phyloP scores from a whole-genome alignment of 2,888 invertebrate species.

The Ferdinandea cuprea region DNA sequence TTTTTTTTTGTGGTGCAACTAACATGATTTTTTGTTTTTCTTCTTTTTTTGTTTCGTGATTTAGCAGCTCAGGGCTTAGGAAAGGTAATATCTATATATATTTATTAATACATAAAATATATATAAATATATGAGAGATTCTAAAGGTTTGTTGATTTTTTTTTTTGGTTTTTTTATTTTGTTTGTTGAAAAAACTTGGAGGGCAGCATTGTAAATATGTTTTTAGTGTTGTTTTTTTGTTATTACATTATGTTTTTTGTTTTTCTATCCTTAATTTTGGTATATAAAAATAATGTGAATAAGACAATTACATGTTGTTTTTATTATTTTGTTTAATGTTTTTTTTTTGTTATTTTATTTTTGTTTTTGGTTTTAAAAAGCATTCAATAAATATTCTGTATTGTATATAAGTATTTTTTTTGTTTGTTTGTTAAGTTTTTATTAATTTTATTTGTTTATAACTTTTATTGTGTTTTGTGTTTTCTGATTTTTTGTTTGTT shows the following conservation, averaged over 20 bases:
- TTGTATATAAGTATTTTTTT: constrained; percentile 70
- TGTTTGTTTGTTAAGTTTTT: constrained; percentile 53
- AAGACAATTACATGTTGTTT: constrained; percentile 57
- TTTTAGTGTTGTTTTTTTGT: constrained; percentile 61
- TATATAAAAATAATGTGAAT: constrained; percentile 75
- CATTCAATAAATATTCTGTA: constrained; percentile 75
- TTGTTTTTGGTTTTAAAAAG: constrained; percentile 63
- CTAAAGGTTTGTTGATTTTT: constrained; percentile 74
- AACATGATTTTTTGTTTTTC: constrained; percentile 54
- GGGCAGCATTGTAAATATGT: constrained; percentile 77
- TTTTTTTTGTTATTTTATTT: constrained; percentile 45
- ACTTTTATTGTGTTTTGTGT: constrained; percentile 43
- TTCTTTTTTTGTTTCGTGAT: constrained; percentile 57
- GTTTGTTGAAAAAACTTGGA: constrained; percentile 77
- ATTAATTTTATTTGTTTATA: constrained; percentile 52
- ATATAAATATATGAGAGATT: constrained; percentile 78
- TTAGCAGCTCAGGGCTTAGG: constrained; percentile 73
- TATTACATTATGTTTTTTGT: constrained; percentile 41
- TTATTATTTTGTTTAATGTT: constrained; percentile 37
- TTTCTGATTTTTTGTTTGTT: constrained; percentile 75
- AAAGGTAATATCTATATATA: constrained; percentile 70
- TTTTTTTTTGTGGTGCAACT: constrained; percentile 62
- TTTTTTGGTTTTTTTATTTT: constrained; percentile 76
- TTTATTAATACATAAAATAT: constrained; percentile 77
- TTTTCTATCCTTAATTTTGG: constrained; percentile 65